Base-by-base conservation (phyloP, 2,888 invertebrate genomes). In the Drosophila borealis region DNA sequence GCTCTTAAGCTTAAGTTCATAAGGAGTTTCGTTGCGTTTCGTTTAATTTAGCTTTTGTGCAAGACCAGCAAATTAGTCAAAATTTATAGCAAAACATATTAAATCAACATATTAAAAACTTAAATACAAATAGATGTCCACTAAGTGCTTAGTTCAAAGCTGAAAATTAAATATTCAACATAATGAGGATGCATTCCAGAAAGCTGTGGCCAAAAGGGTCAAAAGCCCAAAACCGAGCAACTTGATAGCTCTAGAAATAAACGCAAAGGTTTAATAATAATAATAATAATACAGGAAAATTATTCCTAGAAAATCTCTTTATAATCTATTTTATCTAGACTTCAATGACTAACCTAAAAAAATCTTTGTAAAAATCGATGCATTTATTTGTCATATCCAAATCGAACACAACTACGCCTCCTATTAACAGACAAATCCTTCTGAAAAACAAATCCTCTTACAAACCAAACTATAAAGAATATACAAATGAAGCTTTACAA, bases 401-500 rank as follows among this genome's bases (percentile, higher is more conserved):
- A 37, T 36, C 10, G 4, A 41, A 53, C 17, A 39, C 21, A 41
- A 34, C 17, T 21, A 11, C 33, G n/a, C 37, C 37, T 17, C n/a
- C 9, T 37, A 34, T 11, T 13, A 13, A 57, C 53, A 44, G 19
- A 61, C 53, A 44, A 29, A 61, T 39, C 39, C 59, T 50, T 45
- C 36, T 33, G 25, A 44, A 36, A 9, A 17, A 33, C 14, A 50
- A 61, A 62, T 50, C 46, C 56, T 21, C 46, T 60, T 25, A 42
- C 8, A 57, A 42, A 42, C 33, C 11, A 25, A 34, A 21, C 21
- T 48, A 33, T 65, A 14, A 48, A 51, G 19, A 45, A 44, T 36
- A 55, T 39, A 34, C 37, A 25, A 50, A 68, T 48, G 56, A 53
- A 81, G 74, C 81, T 74, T 71, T 59, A 49, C 39, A 37, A 34